Base-by-base conservation (phyloP, 2,113 vertebrate genomes). In the Tetrax tetrax region DNA sequence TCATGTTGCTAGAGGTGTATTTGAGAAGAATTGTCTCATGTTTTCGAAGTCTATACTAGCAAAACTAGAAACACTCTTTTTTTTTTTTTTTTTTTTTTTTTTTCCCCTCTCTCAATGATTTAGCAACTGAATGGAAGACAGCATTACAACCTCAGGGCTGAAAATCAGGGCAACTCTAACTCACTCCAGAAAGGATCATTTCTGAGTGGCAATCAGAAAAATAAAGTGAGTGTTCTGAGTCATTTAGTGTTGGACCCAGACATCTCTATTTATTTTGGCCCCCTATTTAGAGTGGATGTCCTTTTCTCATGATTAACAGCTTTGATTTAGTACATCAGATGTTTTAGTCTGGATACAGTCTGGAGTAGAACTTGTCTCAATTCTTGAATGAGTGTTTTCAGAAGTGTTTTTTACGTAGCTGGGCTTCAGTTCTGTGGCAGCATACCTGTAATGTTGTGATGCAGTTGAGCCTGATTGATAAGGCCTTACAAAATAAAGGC, bases 91-190 rank as follows among this genome's bases (percentile, higher is more conserved):
- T n/a, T n/a, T n/a, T n/a, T n/a, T n/a, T n/a, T n/a, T n/a, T n/a
- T n/a, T n/a, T n/a, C n/a, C n/a, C n/a, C n/a, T n/a, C n/a, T n/a
- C n/a, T n/a, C n/a, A 24, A 71, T 83, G 24, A 92, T 94, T 92
- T 92, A 98, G 96, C 93, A 98, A 87, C 97, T 98, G 83, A 98
- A 98, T 97, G 98, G 98, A 97, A 98, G 98, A 87, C 98, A 98
- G 7, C 93, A 96, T 31, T 96, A 92, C 63, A 97, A 71, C 95
- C 96, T 96, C 96, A 99, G 98, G 97, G 94, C 96, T 22, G 98
- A 98, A 83, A 96, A 98, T 93, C 98, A 98, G 95, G 98, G 97
- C 83, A 98, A 96, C 97, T 98, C 96, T 89, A 97, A 90, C 95
- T 98, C 98, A 68, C 97, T 97, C 54, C 97, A 98, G 48, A 98